Percentiles rank a stretch among this genome's conserved stretches.
Evolutionary conservation across 2,888 invertebrate genomes (phyloP).

Genomic region (Acrobeloides nanus): DNA sequence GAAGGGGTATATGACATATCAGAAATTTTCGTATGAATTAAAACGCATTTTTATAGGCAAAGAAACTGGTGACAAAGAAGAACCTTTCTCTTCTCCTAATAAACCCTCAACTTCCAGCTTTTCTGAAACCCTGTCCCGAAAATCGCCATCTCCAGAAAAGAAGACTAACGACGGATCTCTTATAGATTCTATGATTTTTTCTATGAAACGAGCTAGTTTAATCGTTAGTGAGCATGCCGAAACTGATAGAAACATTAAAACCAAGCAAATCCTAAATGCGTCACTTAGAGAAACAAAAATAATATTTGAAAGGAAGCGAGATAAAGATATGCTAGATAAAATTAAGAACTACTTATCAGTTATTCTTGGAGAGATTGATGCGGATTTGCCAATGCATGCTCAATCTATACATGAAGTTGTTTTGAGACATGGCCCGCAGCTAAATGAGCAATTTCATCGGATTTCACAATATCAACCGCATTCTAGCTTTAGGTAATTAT

Average conservation of each 20-base stretch:
- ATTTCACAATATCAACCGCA: too few relatives aligned
- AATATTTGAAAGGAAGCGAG: too few relatives aligned
- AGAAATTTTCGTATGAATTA: too few relatives aligned
- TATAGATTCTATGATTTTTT: conserved; percentile 12
- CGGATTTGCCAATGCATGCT: conserved; percentile 92
- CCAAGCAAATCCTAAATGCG: conserved; percentile 30
- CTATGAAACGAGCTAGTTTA: conserved; percentile 20
- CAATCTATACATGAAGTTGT: conserved; percentile 96
- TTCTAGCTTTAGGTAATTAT: too few relatives aligned
- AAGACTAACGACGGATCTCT: conserved; percentile 2
- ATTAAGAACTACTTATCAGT: conserved; percentile 10
- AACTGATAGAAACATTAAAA: conserved; percentile 12
- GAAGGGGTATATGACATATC: too few relatives aligned
- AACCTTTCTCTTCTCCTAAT: conserved; percentile 1
- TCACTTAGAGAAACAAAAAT: conserved; percentile 12
- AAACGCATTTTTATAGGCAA: too few relatives aligned
- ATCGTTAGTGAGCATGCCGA: conserved; percentile 22
- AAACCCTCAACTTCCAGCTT: conserved; percentile 1
- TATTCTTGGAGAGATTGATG: conserved; percentile 15
- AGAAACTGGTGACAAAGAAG: conserved; percentile 4
- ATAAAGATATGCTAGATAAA: too few relatives aligned
- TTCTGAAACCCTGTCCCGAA: conserved; percentile 2
- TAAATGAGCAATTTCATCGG: conserved; percentile 28
- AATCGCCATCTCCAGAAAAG: conserved; percentile 6
- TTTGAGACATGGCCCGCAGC: conserved; percentile 53